phyloP scores from a whole-genome alignment of 2,113 vertebrate genomes.

The Brachyhypopomus gauderio region DNA sequence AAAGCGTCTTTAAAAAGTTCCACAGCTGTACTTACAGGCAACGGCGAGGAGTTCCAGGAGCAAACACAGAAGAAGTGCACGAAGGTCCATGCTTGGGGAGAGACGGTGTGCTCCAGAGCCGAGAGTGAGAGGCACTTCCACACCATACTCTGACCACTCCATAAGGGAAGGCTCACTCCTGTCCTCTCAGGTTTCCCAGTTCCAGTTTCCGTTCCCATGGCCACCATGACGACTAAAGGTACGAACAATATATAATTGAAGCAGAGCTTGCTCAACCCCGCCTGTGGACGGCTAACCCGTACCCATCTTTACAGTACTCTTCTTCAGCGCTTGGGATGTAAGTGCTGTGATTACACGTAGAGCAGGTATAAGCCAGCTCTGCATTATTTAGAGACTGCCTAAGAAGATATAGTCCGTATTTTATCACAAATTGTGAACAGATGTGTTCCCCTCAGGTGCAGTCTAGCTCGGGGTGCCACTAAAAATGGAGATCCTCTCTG shows the following conservation, averaged over 20 bases:
- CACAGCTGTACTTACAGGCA: conserved; percentile 72
- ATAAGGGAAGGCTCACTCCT: conserved; percentile 60
- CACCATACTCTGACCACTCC: conserved; percentile 57
- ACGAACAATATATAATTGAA: conserved; percentile 71
- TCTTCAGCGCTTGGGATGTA: not conserved
- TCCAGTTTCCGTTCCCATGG: conserved; percentile 79
- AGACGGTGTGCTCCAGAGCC: conserved; percentile 41
- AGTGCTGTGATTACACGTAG: not conserved
- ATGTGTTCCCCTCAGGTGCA: no score
- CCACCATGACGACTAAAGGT: conserved; percentile 58
- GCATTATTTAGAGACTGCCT: no score
- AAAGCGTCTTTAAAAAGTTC: not conserved
- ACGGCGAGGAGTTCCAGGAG: conserved; percentile 64
- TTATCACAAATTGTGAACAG: no score
- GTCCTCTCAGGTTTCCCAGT: conserved; percentile 76
- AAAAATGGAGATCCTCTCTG: conserved; percentile 60
- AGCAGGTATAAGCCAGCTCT: no score
- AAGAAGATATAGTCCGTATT: no score
- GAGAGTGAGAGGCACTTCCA: conserved; percentile 50
- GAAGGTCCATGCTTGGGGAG: conserved; percentile 63
- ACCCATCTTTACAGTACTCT: conserved; percentile 10
- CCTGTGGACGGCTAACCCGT: conserved; percentile 49
- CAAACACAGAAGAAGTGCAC: conserved; percentile 58
- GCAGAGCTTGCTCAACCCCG: conserved; percentile 47
- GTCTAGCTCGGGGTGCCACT: conserved; percentile 50